phyloP scores from a whole-genome alignment of 2,797 vertebrate species.

The Adrianichthys oophorus region DNA sequence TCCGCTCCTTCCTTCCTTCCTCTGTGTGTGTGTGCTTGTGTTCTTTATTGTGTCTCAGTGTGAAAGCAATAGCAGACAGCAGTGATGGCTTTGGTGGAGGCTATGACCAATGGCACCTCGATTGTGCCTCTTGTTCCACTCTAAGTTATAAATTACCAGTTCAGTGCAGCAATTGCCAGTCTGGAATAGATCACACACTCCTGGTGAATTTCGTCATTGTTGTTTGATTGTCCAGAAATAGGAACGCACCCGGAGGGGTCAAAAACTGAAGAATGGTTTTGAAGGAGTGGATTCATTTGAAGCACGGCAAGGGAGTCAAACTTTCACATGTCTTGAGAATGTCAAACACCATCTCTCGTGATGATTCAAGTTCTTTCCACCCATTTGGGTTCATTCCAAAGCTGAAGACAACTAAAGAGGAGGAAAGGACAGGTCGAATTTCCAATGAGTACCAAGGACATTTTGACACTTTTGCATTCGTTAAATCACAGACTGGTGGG shows the following conservation, averaged over 20 bases:
- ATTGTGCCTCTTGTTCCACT: conserved; percentile 8
- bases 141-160: conserved; percentile 26
- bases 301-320: conserved; percentile 7
- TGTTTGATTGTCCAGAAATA: conserved; percentile 16
- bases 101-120: not conserved
- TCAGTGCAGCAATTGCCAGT: conserved; percentile 3
- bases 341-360: conserved; percentile 9
- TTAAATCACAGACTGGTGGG: conserved; percentile 33
- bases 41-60: conserved; percentile 1
- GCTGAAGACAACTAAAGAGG: conserved; percentile 2
- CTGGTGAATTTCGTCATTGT: conserved; percentile 30
- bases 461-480: conserved; percentile 28
- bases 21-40: conserved; percentile 6
- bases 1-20: not conserved
- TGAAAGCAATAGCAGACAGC: not conserved
- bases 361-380: conserved; percentile 20
- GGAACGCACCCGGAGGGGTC: not conserved
- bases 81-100: conserved; percentile 3
- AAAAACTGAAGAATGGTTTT: too few relatives aligned
- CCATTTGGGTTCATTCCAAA: not conserved
- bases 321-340: conserved; percentile 6
- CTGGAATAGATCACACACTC: conserved; percentile 10
- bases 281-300: too few relatives aligned
- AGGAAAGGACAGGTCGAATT: conserved; percentile 44
- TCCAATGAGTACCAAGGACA: conserved; percentile 50